Evolutionary conservation across 2,113 vertebrate genomes (phyloP).

Genomic region (Microcebus griseorufus): DNA sequence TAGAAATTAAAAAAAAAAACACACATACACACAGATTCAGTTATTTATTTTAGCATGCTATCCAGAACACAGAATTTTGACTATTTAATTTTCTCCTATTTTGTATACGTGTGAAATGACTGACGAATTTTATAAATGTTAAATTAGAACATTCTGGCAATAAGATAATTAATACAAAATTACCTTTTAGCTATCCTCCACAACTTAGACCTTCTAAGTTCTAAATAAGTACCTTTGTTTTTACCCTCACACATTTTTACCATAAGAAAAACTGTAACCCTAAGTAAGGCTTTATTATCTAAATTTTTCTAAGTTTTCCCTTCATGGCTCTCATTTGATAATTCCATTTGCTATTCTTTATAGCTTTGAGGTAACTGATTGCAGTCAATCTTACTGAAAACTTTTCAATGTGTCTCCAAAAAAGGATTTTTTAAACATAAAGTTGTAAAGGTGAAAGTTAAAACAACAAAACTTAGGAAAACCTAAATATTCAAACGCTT

Average conservation of each 20-base stretch:
- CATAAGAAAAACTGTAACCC: background rate
- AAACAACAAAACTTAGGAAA: constrained; percentile 62
- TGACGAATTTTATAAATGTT: background rate
- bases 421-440: background rate
- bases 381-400: constrained; percentile 17
- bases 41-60: background rate
- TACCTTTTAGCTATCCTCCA: background rate
- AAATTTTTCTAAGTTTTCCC: background rate
- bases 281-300: background rate
- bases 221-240: constrained; percentile 10
- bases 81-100: constrained; percentile 27
- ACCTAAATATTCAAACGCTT: constrained; percentile 39
- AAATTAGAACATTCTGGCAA: background rate
- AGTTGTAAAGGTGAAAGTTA: constrained; percentile 48
- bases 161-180: constrained; percentile 35
- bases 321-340: constrained; percentile 23
- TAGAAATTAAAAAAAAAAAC: constrained; percentile 35
- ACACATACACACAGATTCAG: background rate
- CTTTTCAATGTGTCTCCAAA: background rate
- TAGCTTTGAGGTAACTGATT: background rate
- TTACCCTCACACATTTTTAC: background rate
- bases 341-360: constrained; percentile 22
- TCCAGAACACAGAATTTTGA: background rate
- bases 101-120: background rate
- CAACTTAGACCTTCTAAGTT: constrained; percentile 1